Evolutionary conservation across 1,140 invertebrate genomes (phyloP).

Genomic region (Magallana angulata): DNA sequence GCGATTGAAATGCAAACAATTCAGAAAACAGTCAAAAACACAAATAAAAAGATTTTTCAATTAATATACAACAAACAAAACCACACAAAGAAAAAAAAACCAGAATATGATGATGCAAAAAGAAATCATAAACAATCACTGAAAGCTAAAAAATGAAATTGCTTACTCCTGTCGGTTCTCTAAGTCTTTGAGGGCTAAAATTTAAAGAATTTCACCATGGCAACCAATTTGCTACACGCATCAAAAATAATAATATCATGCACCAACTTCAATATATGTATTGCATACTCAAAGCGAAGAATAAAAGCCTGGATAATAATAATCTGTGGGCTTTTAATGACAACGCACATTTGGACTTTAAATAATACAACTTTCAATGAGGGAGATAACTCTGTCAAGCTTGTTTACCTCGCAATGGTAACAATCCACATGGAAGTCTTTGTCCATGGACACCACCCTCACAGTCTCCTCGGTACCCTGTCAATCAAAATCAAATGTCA

Average conservation of each 20-base stretch:
- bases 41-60: neutral
- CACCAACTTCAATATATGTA: conserved; percentile 14
- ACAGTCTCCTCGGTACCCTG: conserved; percentile 97
- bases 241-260: neutral
- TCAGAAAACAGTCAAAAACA: neutral
- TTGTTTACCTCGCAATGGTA: conserved; percentile 93
- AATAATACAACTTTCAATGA: neutral
- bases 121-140: conserved; percentile 11
- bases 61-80: neutral
- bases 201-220: conserved; percentile 32
- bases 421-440: conserved; percentile 99
- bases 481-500: conserved; percentile 63
- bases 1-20: neutral
- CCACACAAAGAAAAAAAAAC: neutral
- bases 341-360: neutral
- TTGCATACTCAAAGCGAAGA: conserved; percentile 8
- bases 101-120: conserved; percentile 25
- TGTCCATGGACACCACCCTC: conserved; percentile 98
- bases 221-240: conserved; percentile 24
- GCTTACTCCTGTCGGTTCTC: conserved; percentile 6
- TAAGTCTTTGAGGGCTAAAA: conserved; percentile 23
- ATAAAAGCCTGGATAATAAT: conserved; percentile 5
- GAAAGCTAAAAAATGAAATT: conserved; percentile 1
- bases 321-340: neutral
- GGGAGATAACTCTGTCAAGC: conserved; percentile 4